phyloP scores from a whole-genome alignment of 2,888 invertebrate genomes.

The Mesorhabditis spiculigera region DNA sequence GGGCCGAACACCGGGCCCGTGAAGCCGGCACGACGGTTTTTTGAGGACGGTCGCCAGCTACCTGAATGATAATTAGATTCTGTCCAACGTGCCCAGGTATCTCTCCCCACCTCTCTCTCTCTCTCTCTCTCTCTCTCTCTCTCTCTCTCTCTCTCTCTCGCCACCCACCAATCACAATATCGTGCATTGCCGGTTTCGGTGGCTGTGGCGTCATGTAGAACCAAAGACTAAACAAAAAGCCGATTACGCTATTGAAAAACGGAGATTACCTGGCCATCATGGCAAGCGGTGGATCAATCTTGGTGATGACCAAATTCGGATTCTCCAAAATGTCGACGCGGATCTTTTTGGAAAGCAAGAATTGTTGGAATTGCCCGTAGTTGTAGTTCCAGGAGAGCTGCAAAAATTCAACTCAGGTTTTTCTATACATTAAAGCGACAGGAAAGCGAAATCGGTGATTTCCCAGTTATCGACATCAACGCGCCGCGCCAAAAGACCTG shows the following conservation, averaged over 20 bases:
- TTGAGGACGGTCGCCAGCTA: constrained; percentile 36
- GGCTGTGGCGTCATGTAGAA: constrained; percentile 59
- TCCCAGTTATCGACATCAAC: too few relatives aligned
- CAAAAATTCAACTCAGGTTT: background rate
- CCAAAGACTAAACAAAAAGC: constrained; percentile 25
- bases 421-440: background rate
- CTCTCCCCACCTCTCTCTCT: background rate
- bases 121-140: background rate
- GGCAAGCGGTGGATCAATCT: constrained; percentile 49
- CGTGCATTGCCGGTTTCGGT: constrained; percentile 58
- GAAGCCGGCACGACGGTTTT: constrained; percentile 38
- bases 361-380: constrained; percentile 49
- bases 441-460: too few relatives aligned
- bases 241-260: background rate
- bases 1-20: constrained; percentile 47
- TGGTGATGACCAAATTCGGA: constrained; percentile 46
- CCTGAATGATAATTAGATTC: constrained; percentile 17
- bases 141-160: constrained; percentile 1
- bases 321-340: constrained; percentile 35
- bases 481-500: too few relatives aligned
- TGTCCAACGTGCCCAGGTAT: constrained; percentile 1
- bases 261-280: constrained; percentile 33
- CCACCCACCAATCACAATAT: constrained; percentile 51
- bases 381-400: constrained; percentile 52
- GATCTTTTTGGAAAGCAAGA: constrained; percentile 32